Conservation (phyloP, 1,140 invertebrate genomes). For the Notospermus geniculatus region DNA sequence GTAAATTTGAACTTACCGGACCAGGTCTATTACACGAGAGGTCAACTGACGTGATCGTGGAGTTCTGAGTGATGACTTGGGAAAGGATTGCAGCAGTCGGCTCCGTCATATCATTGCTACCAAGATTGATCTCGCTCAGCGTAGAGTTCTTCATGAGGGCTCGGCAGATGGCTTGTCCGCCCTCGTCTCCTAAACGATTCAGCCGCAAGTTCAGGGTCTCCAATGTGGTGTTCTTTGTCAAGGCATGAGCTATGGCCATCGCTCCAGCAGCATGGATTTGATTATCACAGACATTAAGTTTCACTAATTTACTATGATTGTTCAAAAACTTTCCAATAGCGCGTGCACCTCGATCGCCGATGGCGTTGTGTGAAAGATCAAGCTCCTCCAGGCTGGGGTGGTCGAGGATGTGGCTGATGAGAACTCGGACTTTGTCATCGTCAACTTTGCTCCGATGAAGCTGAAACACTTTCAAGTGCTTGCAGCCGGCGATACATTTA, state of each 20-base stretch:
- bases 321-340: conserved; percentile 56
- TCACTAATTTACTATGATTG: conserved; percentile 47
- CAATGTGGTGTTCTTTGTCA: conserved; percentile 51
- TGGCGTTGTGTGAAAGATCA: conserved; percentile 55
- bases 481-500: conserved; percentile 49
- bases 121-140: conserved; percentile 48
- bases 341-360: conserved; percentile 51
- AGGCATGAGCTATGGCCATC: conserved; percentile 54
- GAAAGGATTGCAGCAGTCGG: conserved; percentile 50
- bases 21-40: conserved; percentile 53
- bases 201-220: conserved; percentile 44
- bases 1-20: conserved; percentile 44
- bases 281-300: conserved; percentile 53
- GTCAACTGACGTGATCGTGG: conserved; percentile 42
- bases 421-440: conserved; percentile 52
- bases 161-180: conserved; percentile 50
- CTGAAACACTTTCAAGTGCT: conserved; percentile 44
- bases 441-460: conserved; percentile 50
- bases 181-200: conserved; percentile 55
- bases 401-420: conserved; percentile 53
- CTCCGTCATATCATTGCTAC: conserved; percentile 53
- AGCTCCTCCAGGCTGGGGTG: conserved; percentile 49
- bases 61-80: conserved; percentile 50
- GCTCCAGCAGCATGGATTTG: conserved; percentile 47
- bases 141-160: conserved; percentile 49